phyloP scores from a whole-genome alignment of 2,888 invertebrate species.

The Archaeoteleia sp. region DNA sequence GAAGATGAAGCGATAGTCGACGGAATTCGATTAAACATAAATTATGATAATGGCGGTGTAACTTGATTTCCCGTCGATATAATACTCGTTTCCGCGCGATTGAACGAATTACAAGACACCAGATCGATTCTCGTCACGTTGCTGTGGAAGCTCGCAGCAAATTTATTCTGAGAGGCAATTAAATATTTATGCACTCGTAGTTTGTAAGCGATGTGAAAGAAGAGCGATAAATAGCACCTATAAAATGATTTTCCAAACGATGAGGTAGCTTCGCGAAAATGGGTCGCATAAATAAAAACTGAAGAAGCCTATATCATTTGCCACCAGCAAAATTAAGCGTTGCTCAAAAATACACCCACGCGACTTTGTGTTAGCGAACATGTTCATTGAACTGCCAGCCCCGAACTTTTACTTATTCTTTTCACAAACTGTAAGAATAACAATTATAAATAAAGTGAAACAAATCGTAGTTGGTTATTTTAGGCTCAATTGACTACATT shows the following conservation, averaged over 20 bases:
- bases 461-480: no score
- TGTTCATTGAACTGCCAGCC: neutral
- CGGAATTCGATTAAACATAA: conserved; percentile 44
- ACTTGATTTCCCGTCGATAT: conserved; percentile 40
- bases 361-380: neutral
- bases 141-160: conserved; percentile 33
- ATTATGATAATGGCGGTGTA: conserved; percentile 41
- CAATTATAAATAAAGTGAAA: no score
- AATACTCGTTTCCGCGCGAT: conserved; percentile 37
- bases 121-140: conserved; percentile 45
- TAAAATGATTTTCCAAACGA: conserved; percentile 40
- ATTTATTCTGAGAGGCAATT: conserved; percentile 43
- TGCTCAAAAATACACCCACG: conserved; percentile 4
- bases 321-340: conserved; percentile 25
- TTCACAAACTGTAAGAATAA: no score
- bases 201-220: conserved; percentile 40
- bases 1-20: conserved; percentile 39
- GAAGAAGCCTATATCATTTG: conserved; percentile 18
- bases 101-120: conserved; percentile 33
- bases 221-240: conserved; percentile 45
- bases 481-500: no score
- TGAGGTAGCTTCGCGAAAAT: conserved; percentile 33
- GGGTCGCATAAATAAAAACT: conserved; percentile 47
- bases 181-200: conserved; percentile 48
- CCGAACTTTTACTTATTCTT: no score